Evolutionary conservation across 2,797 vertebrate species (phyloP).

Genomic region (Brachymystax lenok): DNA sequence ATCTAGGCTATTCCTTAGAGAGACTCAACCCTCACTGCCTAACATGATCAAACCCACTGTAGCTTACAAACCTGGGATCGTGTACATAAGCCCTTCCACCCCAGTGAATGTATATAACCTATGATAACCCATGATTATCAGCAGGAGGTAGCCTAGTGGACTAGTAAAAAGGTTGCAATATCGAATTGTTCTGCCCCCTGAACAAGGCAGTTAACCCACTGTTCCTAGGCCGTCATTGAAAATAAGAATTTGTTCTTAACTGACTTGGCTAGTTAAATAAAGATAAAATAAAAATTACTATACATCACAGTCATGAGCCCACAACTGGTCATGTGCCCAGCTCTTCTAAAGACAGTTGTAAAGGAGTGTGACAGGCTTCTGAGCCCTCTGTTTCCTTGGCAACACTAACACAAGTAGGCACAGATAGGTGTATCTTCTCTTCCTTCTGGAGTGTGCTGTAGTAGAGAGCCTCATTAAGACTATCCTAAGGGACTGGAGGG

Average conservation of each 20-base stretch:
- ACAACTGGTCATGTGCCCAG: conserved; percentile 26
- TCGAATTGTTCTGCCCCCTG: too few species aligned
- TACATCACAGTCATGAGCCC: too few species aligned
- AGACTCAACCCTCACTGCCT: not conserved
- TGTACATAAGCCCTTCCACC: not conserved
- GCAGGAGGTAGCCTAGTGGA: too few species aligned
- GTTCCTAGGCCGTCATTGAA: too few species aligned
- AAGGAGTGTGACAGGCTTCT: conserved; percentile 51
- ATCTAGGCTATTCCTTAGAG: conserved; percentile 41
- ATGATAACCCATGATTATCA: too few species aligned
- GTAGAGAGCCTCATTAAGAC: conserved; percentile 68
- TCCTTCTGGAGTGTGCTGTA: conserved; percentile 57
- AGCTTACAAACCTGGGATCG: not conserved
- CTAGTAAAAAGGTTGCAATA: too few species aligned
- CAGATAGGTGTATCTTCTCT: conserved; percentile 29
- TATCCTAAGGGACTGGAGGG: conserved; percentile 52
- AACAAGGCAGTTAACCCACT: too few species aligned
- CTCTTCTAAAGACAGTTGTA: conserved; percentile 51
- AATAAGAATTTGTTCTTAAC: too few species aligned
- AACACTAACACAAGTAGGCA: conserved; percentile 67
- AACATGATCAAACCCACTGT: conserved; percentile 33
- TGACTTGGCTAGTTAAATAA: too few species aligned
- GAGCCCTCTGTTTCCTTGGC: conserved; percentile 62
- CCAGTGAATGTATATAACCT: too few species aligned
- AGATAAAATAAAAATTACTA: too few species aligned